phyloP scores from a whole-genome alignment of 2,888 invertebrate species.

The Linnaemya tessellans region DNA sequence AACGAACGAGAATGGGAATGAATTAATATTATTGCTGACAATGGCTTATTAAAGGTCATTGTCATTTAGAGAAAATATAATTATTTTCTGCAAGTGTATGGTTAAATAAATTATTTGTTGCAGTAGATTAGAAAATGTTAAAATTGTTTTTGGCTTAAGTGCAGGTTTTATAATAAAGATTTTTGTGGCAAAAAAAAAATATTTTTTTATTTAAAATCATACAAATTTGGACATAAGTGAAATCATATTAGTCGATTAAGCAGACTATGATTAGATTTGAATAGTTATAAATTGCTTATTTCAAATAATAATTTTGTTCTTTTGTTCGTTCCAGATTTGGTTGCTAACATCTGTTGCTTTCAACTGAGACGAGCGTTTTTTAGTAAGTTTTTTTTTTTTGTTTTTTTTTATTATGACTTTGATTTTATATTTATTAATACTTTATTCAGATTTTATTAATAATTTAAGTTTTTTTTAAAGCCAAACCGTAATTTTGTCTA shows the following conservation, averaged over 20 bases:
- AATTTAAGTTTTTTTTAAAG: constrained; percentile 9
- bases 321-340: neutral
- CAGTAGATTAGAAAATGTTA: constrained; percentile 34
- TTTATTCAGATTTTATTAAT: neutral
- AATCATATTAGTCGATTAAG: too few species aligned
- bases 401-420: neutral
- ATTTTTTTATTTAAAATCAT: too few species aligned
- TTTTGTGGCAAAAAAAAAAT: too few species aligned
- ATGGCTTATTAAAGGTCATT: constrained; percentile 63
- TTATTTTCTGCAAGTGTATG: constrained; percentile 4
- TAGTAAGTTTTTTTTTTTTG: neutral
- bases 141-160: neutral
- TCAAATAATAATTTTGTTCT: neutral
- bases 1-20: constrained; percentile 4
- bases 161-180: neutral
- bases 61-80: constrained; percentile 55
- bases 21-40: constrained; percentile 28
- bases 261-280: too few species aligned
- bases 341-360: neutral
- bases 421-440: neutral
- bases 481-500: constrained; percentile 16
- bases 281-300: neutral
- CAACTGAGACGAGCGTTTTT: neutral
- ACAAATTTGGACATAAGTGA: too few species aligned
- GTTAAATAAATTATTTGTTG: constrained; percentile 27